Conservation (phyloP, 2,888 invertebrate species). For the Eupithecia exiguata region DNA sequence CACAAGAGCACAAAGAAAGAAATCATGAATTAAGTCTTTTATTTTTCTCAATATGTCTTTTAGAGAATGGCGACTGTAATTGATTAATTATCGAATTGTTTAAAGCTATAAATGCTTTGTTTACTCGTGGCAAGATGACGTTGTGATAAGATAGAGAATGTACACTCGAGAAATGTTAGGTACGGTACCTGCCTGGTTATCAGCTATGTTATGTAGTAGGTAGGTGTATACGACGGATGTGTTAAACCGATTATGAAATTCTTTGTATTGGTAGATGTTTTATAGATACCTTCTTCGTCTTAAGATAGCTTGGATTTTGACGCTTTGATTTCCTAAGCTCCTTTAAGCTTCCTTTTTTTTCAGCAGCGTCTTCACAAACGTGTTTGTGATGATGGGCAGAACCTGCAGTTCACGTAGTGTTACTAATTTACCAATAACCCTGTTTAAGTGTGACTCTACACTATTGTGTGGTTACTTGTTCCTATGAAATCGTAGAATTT, state of each 20-base stretch:
- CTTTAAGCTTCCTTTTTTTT: no score
- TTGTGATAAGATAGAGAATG: background rate
- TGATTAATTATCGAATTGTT: conserved; percentile 4
- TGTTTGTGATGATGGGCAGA: no score
- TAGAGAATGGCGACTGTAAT: background rate
- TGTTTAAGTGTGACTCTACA: no score
- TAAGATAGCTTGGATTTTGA: no score
- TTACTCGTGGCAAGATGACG: conserved; percentile 1
- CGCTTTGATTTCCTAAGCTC: no score
- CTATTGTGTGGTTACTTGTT: no score
- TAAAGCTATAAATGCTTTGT: background rate
- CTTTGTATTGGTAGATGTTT: background rate
- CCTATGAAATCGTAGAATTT: no score
- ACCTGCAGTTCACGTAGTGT: no score
- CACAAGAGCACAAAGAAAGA: background rate
- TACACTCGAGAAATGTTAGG: background rate
- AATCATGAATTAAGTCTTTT: background rate
- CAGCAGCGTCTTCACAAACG: no score
- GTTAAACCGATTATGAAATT: background rate
- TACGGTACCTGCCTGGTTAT: background rate
- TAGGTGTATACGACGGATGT: background rate
- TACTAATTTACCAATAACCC: no score
- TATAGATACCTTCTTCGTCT: no score
- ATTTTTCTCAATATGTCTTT: background rate
- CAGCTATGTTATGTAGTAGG: background rate